Base-by-base conservation (phyloP, 2,888 invertebrate species). In the Tachina fera region DNA sequence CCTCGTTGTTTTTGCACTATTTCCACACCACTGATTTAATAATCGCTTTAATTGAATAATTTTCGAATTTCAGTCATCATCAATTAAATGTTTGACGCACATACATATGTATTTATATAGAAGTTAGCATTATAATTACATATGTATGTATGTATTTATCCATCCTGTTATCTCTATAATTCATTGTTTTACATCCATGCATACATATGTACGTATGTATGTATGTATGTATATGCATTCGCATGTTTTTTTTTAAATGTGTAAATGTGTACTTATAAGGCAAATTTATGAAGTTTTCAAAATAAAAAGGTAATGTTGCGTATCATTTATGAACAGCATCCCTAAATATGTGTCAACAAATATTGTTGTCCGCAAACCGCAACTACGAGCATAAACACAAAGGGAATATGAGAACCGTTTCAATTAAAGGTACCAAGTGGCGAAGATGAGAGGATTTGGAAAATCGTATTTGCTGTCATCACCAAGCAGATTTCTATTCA, bases 241-340 rank as follows among this genome's bases (percentile, higher is more conserved):
- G 14, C 19, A 19, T 53, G 49, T n/a, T 3, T 3, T 22, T 22
- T 1, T 22, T 22, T 22, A 9, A n/a, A n/a, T 49, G 49, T 51
- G 51, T n/a, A 13, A 49, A 49, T 51, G 49, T 49, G 49, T 49
- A n/a, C 49, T 13, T 13, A 10, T n/a, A 49, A 11, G n/a, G 49
- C 10, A 67, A 45, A 19, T 22, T 49, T 63, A 8, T 31, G 3
- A 49, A 49, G 47, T 47, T 49, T 49, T 9, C 49, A 72, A 43
- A 51, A 63, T 10, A 43, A 41, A 77, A 83, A 83, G 72, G 83
- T 83, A 83, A 86, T 86, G 86, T 86, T 75, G 86, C 82, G 86
- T 86, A 86, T 83, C 86, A 86, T 86, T 86, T 86, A 49, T 16
- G 16, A 49, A 71, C 87, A 49, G 75, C 87, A 81, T 81, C 84